phyloP scores from a whole-genome alignment of 1,140 invertebrate species.

The Globodera rostochiensis region DNA sequence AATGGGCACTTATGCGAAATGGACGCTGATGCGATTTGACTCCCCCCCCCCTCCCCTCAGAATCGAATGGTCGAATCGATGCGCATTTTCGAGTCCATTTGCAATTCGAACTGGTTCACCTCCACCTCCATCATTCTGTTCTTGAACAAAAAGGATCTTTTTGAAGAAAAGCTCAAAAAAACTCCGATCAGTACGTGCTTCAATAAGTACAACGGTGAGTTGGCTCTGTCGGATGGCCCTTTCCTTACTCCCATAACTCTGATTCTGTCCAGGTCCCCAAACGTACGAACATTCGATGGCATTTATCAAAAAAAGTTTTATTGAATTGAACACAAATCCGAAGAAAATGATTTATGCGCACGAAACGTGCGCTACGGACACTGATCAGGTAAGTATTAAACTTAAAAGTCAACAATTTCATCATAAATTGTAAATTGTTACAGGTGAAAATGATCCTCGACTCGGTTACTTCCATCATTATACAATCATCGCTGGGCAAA shows the following conservation, averaged over 20 bases:
- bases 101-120: slow-evolving; percentile 99
- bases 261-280: slow-evolving; percentile 80
- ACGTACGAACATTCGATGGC: slow-evolving; percentile 69
- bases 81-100: slow-evolving; percentile 81
- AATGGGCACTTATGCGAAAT: no score
- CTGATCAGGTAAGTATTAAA: slow-evolving; percentile 78
- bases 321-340: slow-evolving; percentile 74
- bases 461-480: slow-evolving; percentile 98
- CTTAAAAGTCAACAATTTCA: background rate
- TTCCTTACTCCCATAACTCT: background rate
- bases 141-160: slow-evolving; percentile 98
- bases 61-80: slow-evolving; percentile 30
- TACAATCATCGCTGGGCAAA: slow-evolving; percentile 95
- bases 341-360: slow-evolving; percentile 98
- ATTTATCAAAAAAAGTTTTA: slow-evolving; percentile 70
- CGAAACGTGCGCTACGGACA: slow-evolving; percentile 99
- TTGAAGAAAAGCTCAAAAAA: slow-evolving; percentile 94
- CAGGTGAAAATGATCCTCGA: slow-evolving; percentile 75
- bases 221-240: no score
- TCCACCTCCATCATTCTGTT: slow-evolving; percentile 98
- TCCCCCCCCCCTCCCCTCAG: no score
- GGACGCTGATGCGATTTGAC: no score
- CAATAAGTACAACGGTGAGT: slow-evolving; percentile 88
- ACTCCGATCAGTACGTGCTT: slow-evolving; percentile 97
- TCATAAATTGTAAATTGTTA: background rate